Evolutionary conservation across 2,888 invertebrate species (phyloP).

Genomic region (Sinotaia quadrata): DNA sequence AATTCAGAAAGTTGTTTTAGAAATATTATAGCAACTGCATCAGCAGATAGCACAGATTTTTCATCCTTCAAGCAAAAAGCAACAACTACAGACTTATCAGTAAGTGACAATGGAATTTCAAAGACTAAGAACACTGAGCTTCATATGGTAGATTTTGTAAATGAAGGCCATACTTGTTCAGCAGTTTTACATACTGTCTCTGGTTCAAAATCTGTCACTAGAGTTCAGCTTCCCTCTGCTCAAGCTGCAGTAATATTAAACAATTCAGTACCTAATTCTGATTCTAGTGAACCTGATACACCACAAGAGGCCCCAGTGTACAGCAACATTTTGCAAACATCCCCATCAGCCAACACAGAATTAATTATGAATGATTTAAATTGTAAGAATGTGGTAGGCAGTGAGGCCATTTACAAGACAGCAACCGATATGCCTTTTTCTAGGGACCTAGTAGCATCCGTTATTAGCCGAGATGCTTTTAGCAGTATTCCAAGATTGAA

Average conservation of each 20-base stretch:
- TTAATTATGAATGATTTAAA: not conserved
- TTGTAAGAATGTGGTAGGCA: too few species aligned
- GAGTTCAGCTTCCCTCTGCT: constrained; percentile 12
- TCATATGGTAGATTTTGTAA: too few species aligned
- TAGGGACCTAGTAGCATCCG: constrained; percentile 15
- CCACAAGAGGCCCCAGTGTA: too few species aligned
- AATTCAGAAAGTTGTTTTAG: too few species aligned
- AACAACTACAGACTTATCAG: too few species aligned
- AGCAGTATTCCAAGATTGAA: constrained; percentile 3
- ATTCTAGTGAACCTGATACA: not conserved
- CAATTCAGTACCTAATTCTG: not conserved
- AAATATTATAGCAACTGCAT: too few species aligned
- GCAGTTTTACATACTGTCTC: constrained; percentile 19
- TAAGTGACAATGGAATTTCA: too few species aligned
- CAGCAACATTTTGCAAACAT: not conserved
- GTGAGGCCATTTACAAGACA: not conserved
- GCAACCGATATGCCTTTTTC: not conserved
- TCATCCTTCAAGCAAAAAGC: too few species aligned
- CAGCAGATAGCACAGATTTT: too few species aligned
- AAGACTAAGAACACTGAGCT: too few species aligned
- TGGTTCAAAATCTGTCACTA: constrained; percentile 10
- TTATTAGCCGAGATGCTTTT: constrained; percentile 28
- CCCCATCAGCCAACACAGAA: constrained; percentile 20
- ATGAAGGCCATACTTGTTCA: too few species aligned
- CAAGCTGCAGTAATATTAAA: constrained; percentile 8